Percentiles rank a stretch among this genome's conserved stretches.
Evolutionary conservation across 2,888 invertebrate genomes (phyloP).

Genomic region (Antitype chi): DNA sequence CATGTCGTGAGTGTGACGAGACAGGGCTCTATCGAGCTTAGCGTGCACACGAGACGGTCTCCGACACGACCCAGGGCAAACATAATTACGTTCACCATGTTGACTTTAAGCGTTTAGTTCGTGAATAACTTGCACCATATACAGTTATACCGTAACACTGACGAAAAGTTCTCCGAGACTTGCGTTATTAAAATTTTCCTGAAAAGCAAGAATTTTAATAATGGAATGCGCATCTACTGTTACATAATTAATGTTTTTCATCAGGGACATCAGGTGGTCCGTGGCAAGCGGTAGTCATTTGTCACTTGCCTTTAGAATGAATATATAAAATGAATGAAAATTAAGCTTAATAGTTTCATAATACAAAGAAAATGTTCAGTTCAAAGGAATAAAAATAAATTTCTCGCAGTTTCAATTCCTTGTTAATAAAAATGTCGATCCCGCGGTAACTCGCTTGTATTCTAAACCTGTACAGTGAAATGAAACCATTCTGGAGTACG

Average conservation of each 20-base stretch:
- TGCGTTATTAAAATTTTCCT: constrained; percentile 37
- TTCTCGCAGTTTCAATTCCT: constrained; percentile 32
- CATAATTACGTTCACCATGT: constrained; percentile 75
- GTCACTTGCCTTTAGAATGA: constrained; percentile 18
- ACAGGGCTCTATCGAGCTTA: constrained; percentile 57
- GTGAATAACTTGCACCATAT: constrained; percentile 68
- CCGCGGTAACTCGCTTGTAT: constrained; percentile 26
- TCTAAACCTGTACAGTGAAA: constrained; percentile 40
- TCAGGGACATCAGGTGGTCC: constrained; percentile 29
- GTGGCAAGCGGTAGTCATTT: constrained; percentile 36
- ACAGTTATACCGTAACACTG: constrained; percentile 2
- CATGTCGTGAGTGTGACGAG: constrained; percentile 39
- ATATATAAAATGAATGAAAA: constrained; percentile 29
- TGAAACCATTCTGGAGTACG: constrained; percentile 52
- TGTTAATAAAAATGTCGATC: constrained; percentile 42
- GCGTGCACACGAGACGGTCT: constrained; percentile 69
- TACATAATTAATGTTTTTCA: constrained; percentile 44
- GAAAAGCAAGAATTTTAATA: constrained; percentile 34
- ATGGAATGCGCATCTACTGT: constrained; percentile 29
- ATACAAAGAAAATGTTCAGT: constrained; percentile 8
- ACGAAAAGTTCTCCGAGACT: constrained; percentile 4
- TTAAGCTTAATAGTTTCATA: constrained; percentile 14
- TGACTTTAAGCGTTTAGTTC: constrained; percentile 70
- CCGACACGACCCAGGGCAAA: constrained; percentile 70
- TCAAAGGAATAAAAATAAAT: constrained; percentile 20